Base-by-base conservation (phyloP, 2,797 vertebrate species). In the Pangasius mekongensis region DNA sequence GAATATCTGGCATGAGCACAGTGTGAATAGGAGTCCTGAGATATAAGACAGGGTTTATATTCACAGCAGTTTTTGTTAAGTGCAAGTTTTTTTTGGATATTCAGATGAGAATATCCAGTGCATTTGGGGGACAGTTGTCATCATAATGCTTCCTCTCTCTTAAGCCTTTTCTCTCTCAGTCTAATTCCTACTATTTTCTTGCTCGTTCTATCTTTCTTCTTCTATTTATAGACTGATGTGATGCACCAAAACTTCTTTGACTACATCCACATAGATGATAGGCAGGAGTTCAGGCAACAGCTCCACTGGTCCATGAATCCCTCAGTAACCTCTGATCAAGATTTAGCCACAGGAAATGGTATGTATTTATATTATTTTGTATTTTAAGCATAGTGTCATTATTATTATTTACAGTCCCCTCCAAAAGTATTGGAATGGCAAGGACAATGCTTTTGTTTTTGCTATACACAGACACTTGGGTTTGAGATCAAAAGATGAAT, bases 281-380 rank as follows among this genome's bases (percentile, higher is more conserved):
- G 98, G 20, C 97, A 97, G 92, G 97, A 98, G 95, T 99, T 99
- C 95, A 95, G 95, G 89, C 96, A 95, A 87, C 98, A 99, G 94
- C 97, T 99, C 69, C 98, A 99, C 94, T 99, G 98, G 98, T 97
- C 98, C 93, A 99, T 99, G 98, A 98, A 98, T 93, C 98, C 98
- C 20, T 96, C 96, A 2, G 89, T 92, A 4, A 89, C 93, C 0
- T 94, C 96, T 85, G 96, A 97, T 1, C 90, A 58, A 58, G 96
- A 93, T 83, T 60, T 94, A 0, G 91, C 97, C 87, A 87, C 96
- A 94, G 97, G 92, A 82, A 93, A 36, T 1, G 92, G 95, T 96
- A 96, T 93, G 18, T 64, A 30, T 47, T 64, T 82, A 43, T 62
- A 27, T 4, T 62, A 64, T 9, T n/a, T 10, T 64, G 39, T 83